Evolutionary conservation across 2,113 vertebrate genomes (phyloP), one percentile per base, ranked within the genome.

Genomic region (Erythrocercus mccallii): DNA sequence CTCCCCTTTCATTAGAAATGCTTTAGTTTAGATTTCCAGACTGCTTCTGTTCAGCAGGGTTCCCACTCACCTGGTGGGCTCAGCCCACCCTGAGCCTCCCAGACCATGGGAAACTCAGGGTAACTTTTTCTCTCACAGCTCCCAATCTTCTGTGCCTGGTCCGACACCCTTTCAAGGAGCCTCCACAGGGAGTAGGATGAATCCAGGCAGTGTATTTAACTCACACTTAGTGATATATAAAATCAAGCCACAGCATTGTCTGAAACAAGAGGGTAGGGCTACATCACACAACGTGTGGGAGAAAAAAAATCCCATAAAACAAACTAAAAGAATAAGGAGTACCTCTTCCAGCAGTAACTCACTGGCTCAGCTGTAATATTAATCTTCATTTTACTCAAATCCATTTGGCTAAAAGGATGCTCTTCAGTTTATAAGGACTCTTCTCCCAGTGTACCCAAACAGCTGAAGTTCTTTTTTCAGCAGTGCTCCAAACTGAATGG

Each of bases 91-190:
- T 20, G 18, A 77, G 7, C n/a, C n/a, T 33, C 40, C 18, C 40
- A 50, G n/a, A 58, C 23, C 21, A 51, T 0, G 0, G 4, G 22
- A 19, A 28, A 10, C 42, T 73, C 44, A 51, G n/a, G 23, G 1
- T 5, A 89, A 21, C 37, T 33, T 85, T 70, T 61, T 51, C 30
- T 47, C 17, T 54, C 48, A 42, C 15, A 45, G 21, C 18, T 38
- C 24, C 40, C 27, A 40, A 62, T 60, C 24, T 37, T 81, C 40
- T 19, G 33, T 24, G 53, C 42, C 47, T 3, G 1, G 17, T 42
- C 21, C 24, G 19, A 31, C 10, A 83, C 6, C 30, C 19, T 20
- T 37, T 57, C 70, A 56, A 65, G 15, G 20, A 78, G 17, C 20
- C 20, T 40, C 31, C 51, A 44, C 3, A 42, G 47, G 8, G 51